phyloP scores from a whole-genome alignment of 2,797 vertebrate species.

The Sebastes oblongus region DNA sequence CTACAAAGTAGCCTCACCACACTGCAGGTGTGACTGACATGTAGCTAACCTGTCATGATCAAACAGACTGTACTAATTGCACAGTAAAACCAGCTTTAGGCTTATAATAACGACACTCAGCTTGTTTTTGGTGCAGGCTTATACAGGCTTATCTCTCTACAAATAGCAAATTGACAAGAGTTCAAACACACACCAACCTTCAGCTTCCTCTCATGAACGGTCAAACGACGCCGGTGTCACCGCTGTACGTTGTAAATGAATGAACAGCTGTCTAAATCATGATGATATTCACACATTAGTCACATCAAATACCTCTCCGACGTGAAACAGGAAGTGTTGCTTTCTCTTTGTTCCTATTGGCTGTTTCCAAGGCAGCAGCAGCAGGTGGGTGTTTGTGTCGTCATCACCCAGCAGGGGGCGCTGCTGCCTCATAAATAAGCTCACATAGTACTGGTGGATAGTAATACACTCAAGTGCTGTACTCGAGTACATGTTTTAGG shows the following conservation, averaged over 20 bases:
- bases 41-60: not conserved
- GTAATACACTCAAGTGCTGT: not conserved
- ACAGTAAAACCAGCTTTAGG: not conserved
- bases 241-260: not conserved
- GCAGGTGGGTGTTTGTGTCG: not conserved
- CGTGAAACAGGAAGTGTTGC: constrained; percentile 70
- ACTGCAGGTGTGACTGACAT: not conserved
- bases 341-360: constrained; percentile 49
- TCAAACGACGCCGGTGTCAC: not conserved
- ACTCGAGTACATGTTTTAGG: not conserved
- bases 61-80: not conserved
- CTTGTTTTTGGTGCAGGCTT: constrained; percentile 46
- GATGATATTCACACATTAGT: constrained; percentile 13
- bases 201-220: constrained; percentile 51
- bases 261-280: not conserved
- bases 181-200: constrained; percentile 61
- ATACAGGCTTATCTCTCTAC: constrained; percentile 49
- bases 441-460: not conserved
- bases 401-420: constrained; percentile 30
- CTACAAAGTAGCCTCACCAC: not conserved
- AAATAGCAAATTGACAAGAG: constrained; percentile 31
- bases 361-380: not conserved
- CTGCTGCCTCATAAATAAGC: not conserved
- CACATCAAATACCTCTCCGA: not conserved
- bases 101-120: not conserved